Evolutionary conservation across 2,113 vertebrate genomes (phyloP).

Genomic region (Porphyrio hochstetteri): DNA sequence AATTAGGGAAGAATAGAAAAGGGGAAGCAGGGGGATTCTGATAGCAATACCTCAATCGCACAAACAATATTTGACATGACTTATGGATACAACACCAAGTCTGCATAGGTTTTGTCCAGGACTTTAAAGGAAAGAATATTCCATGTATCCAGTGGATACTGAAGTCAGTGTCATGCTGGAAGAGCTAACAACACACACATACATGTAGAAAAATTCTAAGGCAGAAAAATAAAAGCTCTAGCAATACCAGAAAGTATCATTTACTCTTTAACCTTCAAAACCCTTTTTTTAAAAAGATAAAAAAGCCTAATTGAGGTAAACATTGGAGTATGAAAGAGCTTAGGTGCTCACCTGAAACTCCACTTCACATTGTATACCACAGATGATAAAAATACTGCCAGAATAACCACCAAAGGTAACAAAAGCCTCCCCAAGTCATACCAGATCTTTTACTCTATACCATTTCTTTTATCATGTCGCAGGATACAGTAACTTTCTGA

Average conservation of each 20-base stretch:
- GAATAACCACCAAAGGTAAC: neutral
- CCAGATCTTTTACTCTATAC: neutral
- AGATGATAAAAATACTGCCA: neutral
- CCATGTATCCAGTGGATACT: neutral
- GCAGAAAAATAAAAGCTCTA: neutral
- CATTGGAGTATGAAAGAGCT: neutral
- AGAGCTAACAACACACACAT: neutral
- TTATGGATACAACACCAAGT: neutral
- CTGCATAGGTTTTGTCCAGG: neutral
- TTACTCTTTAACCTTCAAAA: neutral
- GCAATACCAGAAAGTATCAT: conserved; percentile 7
- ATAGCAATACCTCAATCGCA: neutral
- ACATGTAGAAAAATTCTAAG: neutral
- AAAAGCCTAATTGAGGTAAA: neutral
- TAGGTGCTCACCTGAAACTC: neutral
- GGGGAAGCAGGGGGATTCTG: neutral
- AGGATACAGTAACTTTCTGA: neutral
- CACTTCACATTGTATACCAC: neutral
- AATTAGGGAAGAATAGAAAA: neutral
- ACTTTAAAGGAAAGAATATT: neutral
- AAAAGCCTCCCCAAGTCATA: neutral
- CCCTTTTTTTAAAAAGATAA: neutral
- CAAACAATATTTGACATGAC: neutral
- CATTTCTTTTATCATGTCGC: neutral
- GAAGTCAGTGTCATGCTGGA: neutral